Evolutionary conservation across 1,140 invertebrate genomes (phyloP).

Genomic region (Lerema accius): DNA sequence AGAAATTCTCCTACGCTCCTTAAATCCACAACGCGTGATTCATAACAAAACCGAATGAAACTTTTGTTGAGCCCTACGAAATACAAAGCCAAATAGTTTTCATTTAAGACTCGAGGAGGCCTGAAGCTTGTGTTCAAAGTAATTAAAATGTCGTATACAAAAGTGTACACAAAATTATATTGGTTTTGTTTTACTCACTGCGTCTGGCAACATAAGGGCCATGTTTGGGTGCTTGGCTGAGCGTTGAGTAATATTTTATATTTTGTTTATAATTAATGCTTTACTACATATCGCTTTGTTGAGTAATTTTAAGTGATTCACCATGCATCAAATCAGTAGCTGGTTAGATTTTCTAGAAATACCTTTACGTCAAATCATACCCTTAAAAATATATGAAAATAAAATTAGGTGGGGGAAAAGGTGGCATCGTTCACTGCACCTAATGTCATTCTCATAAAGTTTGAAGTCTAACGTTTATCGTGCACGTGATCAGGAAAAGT

Average conservation of each 20-base stretch:
- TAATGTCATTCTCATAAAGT: too few species aligned
- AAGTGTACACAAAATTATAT: constrained; percentile 23
- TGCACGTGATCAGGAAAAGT: too few species aligned
- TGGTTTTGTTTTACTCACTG: constrained; percentile 21
- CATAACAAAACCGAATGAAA: constrained; percentile 4
- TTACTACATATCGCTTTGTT: too few species aligned
- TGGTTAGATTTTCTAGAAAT: too few species aligned
- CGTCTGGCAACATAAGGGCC: constrained; percentile 16
- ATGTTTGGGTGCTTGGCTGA: neutral
- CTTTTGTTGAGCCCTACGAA: constrained; percentile 6
- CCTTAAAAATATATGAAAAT: too few species aligned
- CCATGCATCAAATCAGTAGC: too few species aligned
- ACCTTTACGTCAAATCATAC: too few species aligned
- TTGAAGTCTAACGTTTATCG: too few species aligned
- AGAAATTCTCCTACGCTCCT: neutral
- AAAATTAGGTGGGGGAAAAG: too few species aligned
- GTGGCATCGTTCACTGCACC: too few species aligned
- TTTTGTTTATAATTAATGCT: neutral
- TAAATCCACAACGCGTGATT: neutral
- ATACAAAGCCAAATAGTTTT: constrained; percentile 18
- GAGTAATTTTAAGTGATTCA: too few species aligned
- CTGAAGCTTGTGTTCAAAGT: constrained; percentile 14
- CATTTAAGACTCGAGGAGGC: constrained; percentile 3
- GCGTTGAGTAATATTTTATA: neutral
- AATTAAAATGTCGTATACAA: constrained; percentile 28